Evolutionary conservation across 2,797 vertebrate species (phyloP), one percentile per base, ranked within the genome.

Genomic region (Notolepis coatsorum): DNA sequence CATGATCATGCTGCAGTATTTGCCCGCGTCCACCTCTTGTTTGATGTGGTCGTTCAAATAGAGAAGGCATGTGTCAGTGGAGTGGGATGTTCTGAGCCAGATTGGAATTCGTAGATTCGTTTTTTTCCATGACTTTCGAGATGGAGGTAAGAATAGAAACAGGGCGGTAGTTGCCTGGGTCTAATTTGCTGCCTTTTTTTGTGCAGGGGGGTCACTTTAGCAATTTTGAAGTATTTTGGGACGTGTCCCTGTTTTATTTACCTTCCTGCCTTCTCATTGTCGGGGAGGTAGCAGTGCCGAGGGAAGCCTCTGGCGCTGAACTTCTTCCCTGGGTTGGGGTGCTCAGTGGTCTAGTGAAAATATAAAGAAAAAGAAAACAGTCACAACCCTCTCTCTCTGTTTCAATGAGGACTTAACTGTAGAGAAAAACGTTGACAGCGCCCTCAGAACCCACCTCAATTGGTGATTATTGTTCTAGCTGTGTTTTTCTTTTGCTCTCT

Each of bases 261-360:
- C 97, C 96, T 95, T 97, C 69, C 96, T 92, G 81, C 96, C 97
- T 81, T 96, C 68, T 98, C 96, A 0, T 93, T 97, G 90, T 98
- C 96, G 0, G 97, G 97, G 72, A 99, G 94, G 78, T 98, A 98
- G 90, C 96, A 99, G 90, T 99, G 96, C 41, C 97, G 94, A 0
- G 97, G 97, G 81, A 99, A 99, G 21, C 97, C 97, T 48, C 97
- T 93, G 0, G 97, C 96, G 0, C 95, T 98, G 91, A 96, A 99
- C 83, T 95, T 97, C 87, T 95, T 98, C 39, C 96, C 97, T 0
- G 96, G 95, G 71, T 94, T 98, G 58, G 96, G 96, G 65, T 99
- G 97, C 82, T 99, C 97, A 0, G 93, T 91, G 62, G 96, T 97
- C 96, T 98, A 76, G n/a, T 56, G 51, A 45, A 73, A 71, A 73